Base-by-base conservation (phyloP, 2,113 vertebrate genomes). In the Phylloscopus whistleri region DNA sequence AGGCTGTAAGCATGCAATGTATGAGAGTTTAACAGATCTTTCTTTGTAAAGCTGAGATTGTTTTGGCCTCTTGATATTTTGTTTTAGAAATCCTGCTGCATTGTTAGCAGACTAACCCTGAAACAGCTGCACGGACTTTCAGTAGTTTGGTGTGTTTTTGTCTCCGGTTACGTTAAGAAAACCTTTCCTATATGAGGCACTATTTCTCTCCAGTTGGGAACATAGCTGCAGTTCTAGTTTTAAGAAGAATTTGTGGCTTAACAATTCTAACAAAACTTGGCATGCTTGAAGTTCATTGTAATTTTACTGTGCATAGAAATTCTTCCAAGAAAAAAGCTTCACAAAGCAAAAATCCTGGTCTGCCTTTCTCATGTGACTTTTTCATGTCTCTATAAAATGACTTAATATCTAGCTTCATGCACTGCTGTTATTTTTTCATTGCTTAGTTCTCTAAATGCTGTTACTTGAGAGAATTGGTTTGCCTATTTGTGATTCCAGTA, bases 401-500 rank as follows among this genome's bases (percentile, higher is more conserved):
- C 97, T 97, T 96, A 96, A 94, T 96, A 96, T 94, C 91, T 93
- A 94, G 62, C 90, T 96, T 87, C 64, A 84, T 90, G 84, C 88
- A 96, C 85, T 96, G 84, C 92, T 96, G 76, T 96, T 97, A 92
- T 96, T 97, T 94, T 95, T 97, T 94, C 84, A 76, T 89, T 97
- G 77, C 95, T 97, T 95, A 94, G 82, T 94, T 96, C 91, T 95
- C 94, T 89, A 97, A 95, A 96, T 96, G 73, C 78, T 95, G 79
- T 97, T 97, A 95, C 80, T 97, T 93, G 94, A 94, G 85, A 96
- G 82, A 96, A 95, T 96, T 96, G 82, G 96, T 97, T 94, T 97
- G 94, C 94, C 95, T 97, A 35, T 97, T 97, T 97, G 93, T 96
- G 84, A 97, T 96, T 98, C 97, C 93, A 97, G 94, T 93, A 96